Percentiles rank a stretch among this genome's conserved stretches.
Evolutionary conservation across 2,113 vertebrate genomes (phyloP).

Genomic region (Sorex araneus): DNA sequence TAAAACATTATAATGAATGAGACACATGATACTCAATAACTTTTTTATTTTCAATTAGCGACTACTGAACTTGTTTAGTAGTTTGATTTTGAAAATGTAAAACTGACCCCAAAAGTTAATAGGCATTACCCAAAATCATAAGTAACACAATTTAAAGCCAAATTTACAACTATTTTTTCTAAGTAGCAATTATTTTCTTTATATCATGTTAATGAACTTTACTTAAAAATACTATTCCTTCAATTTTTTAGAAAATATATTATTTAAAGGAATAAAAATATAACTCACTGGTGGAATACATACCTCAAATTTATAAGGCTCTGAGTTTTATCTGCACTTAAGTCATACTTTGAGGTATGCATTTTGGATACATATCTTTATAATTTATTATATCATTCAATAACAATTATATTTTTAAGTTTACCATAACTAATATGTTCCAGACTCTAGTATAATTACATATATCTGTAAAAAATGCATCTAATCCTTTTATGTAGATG

Average conservation of each 20-base stretch:
- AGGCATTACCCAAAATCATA: background rate
- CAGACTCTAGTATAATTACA: background rate
- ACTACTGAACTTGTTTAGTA: background rate
- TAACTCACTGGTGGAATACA: background rate
- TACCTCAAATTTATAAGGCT: no score
- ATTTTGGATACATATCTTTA: no score
- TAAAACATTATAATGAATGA: background rate
- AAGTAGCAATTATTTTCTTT: background rate
- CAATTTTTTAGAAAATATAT: background rate
- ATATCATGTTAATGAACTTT: background rate
- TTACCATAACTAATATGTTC: background rate
- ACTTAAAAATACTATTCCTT: background rate
- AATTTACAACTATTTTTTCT: background rate
- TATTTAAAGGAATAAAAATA: background rate
- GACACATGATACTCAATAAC: background rate
- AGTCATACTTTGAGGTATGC: no score
- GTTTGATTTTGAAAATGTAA: conserved; percentile 10
- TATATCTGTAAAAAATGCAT: conserved; percentile 14
- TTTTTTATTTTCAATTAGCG: background rate
- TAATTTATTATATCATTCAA: background rate
- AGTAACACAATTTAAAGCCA: background rate
- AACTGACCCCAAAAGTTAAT: background rate
- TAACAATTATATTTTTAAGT: conserved; percentile 28
- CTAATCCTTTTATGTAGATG: background rate
- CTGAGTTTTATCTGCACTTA: no score